Conservation (phyloP, 2,113 vertebrate species). For the Ramphastos sulfuratus region DNA sequence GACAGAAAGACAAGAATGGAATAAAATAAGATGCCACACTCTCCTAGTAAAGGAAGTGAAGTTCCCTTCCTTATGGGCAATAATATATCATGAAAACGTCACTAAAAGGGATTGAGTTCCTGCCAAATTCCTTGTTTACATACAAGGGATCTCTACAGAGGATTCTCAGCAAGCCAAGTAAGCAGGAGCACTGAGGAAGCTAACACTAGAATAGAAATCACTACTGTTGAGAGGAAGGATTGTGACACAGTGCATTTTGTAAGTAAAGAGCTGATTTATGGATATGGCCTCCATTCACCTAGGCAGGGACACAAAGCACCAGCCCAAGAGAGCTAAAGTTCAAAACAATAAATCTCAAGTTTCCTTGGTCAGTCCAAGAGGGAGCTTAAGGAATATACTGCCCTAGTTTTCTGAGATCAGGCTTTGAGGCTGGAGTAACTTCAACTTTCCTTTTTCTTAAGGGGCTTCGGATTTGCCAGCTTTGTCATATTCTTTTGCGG, state of each 20-base stretch:
- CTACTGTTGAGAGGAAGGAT: not conserved
- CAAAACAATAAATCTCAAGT: constrained; percentile 63
- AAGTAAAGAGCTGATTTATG: constrained; percentile 30
- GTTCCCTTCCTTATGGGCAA: constrained; percentile 52
- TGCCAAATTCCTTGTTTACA: constrained; percentile 61
- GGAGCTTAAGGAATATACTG: constrained; percentile 22
- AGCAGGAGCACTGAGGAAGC: not conserved
- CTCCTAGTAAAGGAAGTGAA: constrained; percentile 39
- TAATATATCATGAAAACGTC: constrained; percentile 14
- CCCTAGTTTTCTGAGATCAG: constrained; percentile 23
- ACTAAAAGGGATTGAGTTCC: constrained; percentile 18
- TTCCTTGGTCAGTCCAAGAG: constrained; percentile 17
- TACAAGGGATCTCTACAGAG: not conserved
- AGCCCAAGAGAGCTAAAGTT: constrained; percentile 28
- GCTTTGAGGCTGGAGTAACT: constrained; percentile 44
- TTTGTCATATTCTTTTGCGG: not conserved
- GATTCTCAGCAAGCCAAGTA: not conserved
- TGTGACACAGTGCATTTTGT: not conserved
- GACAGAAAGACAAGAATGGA: constrained; percentile 32
- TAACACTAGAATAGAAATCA: not conserved
- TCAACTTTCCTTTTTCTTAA: not conserved
- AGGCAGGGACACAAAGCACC: constrained; percentile 35
- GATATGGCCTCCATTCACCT: constrained; percentile 21
- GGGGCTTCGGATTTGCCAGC: not conserved
- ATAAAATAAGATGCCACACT: constrained; percentile 52